A percentile compares a stretch with the other conserved stretches of the same genome.
phyloP scores from a whole-genome alignment of 2,797 vertebrate genomes.

The Hybognathus amarus region DNA sequence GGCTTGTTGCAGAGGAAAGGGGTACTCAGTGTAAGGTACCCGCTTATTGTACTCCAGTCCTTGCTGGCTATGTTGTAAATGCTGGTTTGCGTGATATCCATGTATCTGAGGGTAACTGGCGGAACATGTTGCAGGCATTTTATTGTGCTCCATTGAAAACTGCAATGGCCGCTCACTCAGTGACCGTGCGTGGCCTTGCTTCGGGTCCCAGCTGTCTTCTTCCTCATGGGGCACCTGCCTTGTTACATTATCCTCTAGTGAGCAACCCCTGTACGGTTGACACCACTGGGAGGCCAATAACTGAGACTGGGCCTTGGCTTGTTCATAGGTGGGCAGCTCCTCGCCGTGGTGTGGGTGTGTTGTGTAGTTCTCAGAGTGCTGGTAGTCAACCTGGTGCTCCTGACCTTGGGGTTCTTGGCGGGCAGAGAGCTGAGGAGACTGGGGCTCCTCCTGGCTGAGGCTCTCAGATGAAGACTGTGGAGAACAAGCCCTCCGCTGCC shows the following conservation, averaged over 20 bases:
- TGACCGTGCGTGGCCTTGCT: slow-evolving; percentile 87
- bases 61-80: slow-evolving; percentile 57
- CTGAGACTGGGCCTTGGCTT: slow-evolving; percentile 94
- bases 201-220: slow-evolving; percentile 84
- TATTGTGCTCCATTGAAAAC: slow-evolving; percentile 86
- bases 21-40: slow-evolving; percentile 87
- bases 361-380: slow-evolving; percentile 87
- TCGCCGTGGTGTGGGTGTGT: slow-evolving; percentile 86
- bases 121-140: slow-evolving; percentile 71
- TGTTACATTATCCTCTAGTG: slow-evolving; percentile 61
- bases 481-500: slow-evolving; percentile 84
- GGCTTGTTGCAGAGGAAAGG: slow-evolving; percentile 71
- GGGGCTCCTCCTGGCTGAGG: slow-evolving; percentile 86
- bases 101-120: slow-evolving; percentile 90
- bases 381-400: slow-evolving; percentile 90
- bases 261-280: slow-evolving; percentile 59
- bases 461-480: slow-evolving; percentile 90
- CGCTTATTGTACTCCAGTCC: slow-evolving; percentile 68
- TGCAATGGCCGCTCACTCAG: slow-evolving; percentile 92
- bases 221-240: slow-evolving; percentile 72
- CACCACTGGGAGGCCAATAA: slow-evolving; percentile 83
- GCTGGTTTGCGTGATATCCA: slow-evolving; percentile 75
- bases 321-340: slow-evolving; percentile 94
- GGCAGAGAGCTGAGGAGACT: slow-evolving; percentile 88
- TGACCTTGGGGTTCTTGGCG: slow-evolving; percentile 98